A percentile compares a stretch with the other conserved stretches of the same genome.
These are phyloP conservation scores for Sepioteuthis lessoniana DNA, from an alignment of 2,888 invertebrate species.

Conservation along the genomic window DNA sequence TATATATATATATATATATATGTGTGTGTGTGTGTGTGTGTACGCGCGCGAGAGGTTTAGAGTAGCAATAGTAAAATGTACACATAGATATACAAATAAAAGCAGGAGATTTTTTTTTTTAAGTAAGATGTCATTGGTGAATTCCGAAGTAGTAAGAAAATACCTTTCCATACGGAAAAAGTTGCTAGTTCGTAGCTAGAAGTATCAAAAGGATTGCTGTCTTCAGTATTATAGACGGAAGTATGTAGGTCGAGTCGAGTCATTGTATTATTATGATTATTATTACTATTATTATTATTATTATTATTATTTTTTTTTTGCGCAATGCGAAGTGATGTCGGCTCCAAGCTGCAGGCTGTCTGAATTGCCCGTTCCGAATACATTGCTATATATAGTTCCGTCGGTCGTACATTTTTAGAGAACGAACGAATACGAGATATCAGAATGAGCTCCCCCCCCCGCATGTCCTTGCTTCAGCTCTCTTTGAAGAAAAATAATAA, in stretches of 20 bases:
- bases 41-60: background rate
- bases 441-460: slow-evolving; percentile 58
- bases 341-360: slow-evolving; percentile 47
- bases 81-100: background rate
- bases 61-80: background rate
- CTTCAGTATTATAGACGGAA: slow-evolving; percentile 62
- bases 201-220: slow-evolving; percentile 59
- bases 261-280: slow-evolving; percentile 61
- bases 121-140: background rate
- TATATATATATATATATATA: slow-evolving; percentile 1
- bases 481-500: background rate
- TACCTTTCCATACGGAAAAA: slow-evolving; percentile 68
- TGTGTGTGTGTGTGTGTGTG: background rate
- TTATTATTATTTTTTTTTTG: slow-evolving; percentile 47
- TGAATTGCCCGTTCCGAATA: slow-evolving; percentile 41
- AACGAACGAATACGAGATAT: slow-evolving; percentile 39
- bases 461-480: background rate
- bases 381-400: slow-evolving; percentile 47
- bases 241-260: slow-evolving; percentile 69
- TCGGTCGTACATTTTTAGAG: background rate
- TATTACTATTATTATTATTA: slow-evolving; percentile 53
- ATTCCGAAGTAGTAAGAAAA: slow-evolving; percentile 51
- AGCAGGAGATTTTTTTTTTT: background rate
- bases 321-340: slow-evolving; percentile 48
- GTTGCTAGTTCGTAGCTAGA: slow-evolving; percentile 60